Conservation (phyloP, 2,797 vertebrate genomes). For the Anabacerthia variegaticeps region DNA sequence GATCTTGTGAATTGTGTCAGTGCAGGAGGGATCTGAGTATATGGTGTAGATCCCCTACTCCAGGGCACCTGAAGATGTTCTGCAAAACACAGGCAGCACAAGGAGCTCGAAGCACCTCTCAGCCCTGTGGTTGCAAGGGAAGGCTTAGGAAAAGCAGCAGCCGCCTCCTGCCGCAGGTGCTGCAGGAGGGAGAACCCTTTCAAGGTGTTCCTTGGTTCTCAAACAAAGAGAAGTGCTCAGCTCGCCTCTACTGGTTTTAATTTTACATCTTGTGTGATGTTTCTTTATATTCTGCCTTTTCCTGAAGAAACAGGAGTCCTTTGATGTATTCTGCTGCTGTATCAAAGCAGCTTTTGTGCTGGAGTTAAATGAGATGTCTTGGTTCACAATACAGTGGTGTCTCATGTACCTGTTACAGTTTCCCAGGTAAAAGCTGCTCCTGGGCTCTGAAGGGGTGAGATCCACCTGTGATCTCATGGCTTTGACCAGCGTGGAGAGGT, state of each 20-base stretch:
- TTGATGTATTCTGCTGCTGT: background rate
- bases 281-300: background rate
- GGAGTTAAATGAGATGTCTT: background rate
- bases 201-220: background rate
- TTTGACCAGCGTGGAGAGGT: background rate
- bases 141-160: background rate
- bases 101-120: background rate
- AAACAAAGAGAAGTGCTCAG: background rate
- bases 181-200: background rate
- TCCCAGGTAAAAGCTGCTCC: background rate
- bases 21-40: background rate
- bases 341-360: background rate
- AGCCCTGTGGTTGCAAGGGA: background rate
- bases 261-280: background rate
- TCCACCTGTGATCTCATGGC: background rate
- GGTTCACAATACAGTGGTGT: rapidly evolving
- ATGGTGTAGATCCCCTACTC: background rate
- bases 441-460: background rate
- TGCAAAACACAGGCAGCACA: rapidly evolving
- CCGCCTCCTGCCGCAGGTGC: background rate
- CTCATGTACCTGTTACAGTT: rapidly evolving
- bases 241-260: background rate
- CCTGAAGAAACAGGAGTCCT: background rate
- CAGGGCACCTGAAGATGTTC: background rate
- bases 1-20: background rate